Evolutionary conservation across 1,140 invertebrate genomes (phyloP).

Genomic region (Drosophila leontia): DNA sequence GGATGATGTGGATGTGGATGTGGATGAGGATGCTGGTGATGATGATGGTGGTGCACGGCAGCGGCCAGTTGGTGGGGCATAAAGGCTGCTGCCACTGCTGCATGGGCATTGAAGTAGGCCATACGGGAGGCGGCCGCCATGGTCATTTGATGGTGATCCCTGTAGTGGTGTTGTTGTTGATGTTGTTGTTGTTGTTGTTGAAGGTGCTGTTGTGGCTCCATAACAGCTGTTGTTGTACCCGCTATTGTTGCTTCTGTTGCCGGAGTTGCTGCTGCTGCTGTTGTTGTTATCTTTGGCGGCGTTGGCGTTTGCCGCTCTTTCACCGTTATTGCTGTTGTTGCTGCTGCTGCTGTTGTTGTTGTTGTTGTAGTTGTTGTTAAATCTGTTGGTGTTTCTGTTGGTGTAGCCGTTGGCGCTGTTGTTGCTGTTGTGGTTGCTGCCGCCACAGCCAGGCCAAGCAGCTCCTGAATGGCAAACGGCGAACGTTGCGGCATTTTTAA

Average conservation of each 20-base stretch:
- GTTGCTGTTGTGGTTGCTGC: constrained; percentile 27
- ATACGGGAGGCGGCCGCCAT: constrained; percentile 91
- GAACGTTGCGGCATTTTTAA: constrained; percentile 91
- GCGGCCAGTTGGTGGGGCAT: constrained; percentile 86
- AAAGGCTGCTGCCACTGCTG: constrained; percentile 94
- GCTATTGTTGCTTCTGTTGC: constrained; percentile 20
- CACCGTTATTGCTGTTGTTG: constrained; percentile 8
- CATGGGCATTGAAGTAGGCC: constrained; percentile 95
- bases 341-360: constrained; percentile 9
- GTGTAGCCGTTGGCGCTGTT: constrained; percentile 31
- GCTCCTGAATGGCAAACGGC: constrained; percentile 96
- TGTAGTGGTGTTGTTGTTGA: constrained; percentile 58
- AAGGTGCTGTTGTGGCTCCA: constrained; percentile 38
- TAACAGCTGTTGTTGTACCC: constrained; percentile 13
- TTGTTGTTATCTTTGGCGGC: constrained; percentile 41
- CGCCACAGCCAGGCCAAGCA: constrained; percentile 89
- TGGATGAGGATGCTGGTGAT: constrained; percentile 51
- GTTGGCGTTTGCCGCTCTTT: constrained; percentile 50
- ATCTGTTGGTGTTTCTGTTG: constrained; percentile 56
- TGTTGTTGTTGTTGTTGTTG: constrained; percentile 36
- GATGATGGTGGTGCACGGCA: constrained; percentile 66
- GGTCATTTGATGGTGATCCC: constrained; percentile 87
- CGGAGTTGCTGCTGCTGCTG: constrained; percentile 19
- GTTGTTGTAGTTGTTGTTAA: constrained; percentile 46
- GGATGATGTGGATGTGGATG: constrained; percentile 41